These are phyloP conservation scores for Bacillus rossius DNA, from an alignment of 1,140 invertebrate species.

Conservation along the genomic window DNA sequence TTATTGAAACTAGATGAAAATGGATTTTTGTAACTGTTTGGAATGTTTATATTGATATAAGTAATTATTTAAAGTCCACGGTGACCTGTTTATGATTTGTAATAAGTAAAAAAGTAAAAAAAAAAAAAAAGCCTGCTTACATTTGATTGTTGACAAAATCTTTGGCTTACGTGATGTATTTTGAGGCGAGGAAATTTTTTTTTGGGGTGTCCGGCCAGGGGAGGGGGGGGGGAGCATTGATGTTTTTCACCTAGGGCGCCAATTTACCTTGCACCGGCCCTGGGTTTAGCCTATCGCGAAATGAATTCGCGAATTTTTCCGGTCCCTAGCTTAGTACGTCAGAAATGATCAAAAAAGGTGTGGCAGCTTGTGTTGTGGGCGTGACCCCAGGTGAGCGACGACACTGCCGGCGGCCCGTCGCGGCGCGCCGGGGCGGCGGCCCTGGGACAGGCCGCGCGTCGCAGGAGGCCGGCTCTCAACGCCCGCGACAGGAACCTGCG, in stretches of 20 bases:
- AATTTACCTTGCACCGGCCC: background rate
- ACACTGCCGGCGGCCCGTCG: background rate
- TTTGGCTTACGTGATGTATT: no score
- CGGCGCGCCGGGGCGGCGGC: conserved; percentile 37
- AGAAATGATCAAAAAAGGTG: background rate
- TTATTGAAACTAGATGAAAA: no score
- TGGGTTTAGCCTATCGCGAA: background rate
- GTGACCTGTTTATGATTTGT: no score
- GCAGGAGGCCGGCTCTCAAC: conserved; percentile 62
- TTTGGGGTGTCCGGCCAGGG: no score
- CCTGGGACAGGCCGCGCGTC: conserved; percentile 43
- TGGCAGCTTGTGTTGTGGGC: background rate
- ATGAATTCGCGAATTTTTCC: background rate
- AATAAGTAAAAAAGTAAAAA: no score
- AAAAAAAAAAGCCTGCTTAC: no score
- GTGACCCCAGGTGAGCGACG: conserved; percentile 11
- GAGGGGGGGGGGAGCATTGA: no score
- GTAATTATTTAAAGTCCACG: no score
- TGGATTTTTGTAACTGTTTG: no score
- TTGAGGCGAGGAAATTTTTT: no score
- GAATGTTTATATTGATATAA: no score
- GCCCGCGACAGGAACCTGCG: conserved; percentile 75
- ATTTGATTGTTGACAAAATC: no score
- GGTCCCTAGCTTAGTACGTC: background rate
- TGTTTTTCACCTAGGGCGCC: background rate